These are phyloP conservation scores for Kradibia gibbosae DNA, from an alignment of 1,140 invertebrate species.

Conservation along the genomic window DNA sequence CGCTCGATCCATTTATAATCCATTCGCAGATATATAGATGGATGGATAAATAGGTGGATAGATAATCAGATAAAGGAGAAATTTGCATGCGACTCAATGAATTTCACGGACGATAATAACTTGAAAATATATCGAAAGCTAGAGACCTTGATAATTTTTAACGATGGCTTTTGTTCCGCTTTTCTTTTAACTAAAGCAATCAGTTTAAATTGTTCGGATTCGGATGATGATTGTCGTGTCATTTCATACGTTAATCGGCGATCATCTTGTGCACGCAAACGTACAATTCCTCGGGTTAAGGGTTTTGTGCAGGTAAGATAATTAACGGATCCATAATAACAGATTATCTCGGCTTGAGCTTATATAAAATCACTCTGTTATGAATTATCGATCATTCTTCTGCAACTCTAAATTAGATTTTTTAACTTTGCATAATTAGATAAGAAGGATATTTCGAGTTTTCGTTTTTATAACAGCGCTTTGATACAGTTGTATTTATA, in stretches of 20 bases:
- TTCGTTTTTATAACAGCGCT: neutral
- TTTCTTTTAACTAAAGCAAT: neutral
- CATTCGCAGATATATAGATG: neutral
- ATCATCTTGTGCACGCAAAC: constrained; percentile 11
- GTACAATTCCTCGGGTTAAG: neutral
- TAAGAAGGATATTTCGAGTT: neutral
- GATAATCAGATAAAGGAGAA: neutral
- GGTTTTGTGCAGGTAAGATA: constrained; percentile 1
- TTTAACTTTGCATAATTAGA: constrained; percentile 21
- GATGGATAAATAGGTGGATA: neutral
- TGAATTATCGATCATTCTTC: constrained; percentile 11
- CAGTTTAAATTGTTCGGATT: neutral
- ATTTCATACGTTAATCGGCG: constrained; percentile 14
- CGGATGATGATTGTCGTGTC: neutral
- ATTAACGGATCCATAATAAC: constrained; percentile 31
- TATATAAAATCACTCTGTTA: neutral
- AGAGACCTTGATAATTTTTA: neutral
- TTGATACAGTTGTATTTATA: neutral
- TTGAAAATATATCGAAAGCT: neutral
- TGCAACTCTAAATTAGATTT: constrained; percentile 6
- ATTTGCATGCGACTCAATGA: neutral
- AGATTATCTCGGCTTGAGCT: neutral
- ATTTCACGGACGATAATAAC: neutral
- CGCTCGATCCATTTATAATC: constrained; percentile 42
- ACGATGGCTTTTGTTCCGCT: neutral